These are phyloP conservation scores for Tenualosa thibaudeaui DNA, from an alignment of 2,797 vertebrate genomes.

Conservation along the genomic window DNA sequence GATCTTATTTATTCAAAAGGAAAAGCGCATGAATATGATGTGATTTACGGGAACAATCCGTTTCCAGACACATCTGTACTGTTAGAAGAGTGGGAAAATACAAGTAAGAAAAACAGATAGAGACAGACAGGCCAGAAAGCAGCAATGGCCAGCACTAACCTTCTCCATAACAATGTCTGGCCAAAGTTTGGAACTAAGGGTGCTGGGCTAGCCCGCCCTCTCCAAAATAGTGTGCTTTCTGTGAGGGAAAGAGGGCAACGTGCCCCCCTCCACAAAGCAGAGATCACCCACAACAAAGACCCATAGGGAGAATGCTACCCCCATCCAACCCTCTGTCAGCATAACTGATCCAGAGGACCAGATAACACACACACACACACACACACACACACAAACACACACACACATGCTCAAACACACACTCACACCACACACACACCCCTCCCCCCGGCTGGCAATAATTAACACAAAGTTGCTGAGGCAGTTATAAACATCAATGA, in stretches of 20 bases:
- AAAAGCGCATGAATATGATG: neutral
- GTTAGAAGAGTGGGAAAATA: neutral
- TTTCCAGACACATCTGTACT: conserved; percentile 11
- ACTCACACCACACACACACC: conserved; percentile 2
- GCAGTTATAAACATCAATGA: no score
- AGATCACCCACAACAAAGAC: conserved; percentile 11
- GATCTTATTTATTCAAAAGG: neutral
- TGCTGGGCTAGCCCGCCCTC: neutral
- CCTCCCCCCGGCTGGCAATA: no score
- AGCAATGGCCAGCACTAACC: neutral
- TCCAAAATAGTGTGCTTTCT: neutral
- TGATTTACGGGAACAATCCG: neutral
- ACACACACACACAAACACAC: conserved; percentile 1
- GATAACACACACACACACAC: neutral
- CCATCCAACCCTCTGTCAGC: conserved; percentile 64
- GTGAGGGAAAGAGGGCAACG: neutral
- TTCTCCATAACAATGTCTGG: conserved; percentile 9
- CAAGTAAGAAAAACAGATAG: conserved; percentile 11
- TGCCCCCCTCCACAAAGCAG: neutral
- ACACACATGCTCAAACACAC: neutral
- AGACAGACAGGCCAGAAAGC: neutral
- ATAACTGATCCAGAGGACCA: conserved; percentile 53
- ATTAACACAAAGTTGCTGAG: no score
- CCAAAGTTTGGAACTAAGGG: neutral
- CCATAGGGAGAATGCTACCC: neutral